Evolutionary conservation across 2,113 vertebrate species (phyloP).

Genomic region (Dromas ardeola): DNA sequence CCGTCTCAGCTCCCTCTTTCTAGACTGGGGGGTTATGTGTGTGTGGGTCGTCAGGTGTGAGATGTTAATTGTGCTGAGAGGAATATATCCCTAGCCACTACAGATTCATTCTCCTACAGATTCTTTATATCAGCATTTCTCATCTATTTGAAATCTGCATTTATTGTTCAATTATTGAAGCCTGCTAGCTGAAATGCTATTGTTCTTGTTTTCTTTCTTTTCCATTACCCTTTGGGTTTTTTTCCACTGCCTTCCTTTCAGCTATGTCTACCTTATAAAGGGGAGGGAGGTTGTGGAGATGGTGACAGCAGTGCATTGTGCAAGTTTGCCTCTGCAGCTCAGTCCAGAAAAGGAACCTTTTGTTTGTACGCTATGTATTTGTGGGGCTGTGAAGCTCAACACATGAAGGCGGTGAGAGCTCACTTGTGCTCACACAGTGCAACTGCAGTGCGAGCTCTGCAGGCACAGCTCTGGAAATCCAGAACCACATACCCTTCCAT

Average conservation of each 20-base stretch:
- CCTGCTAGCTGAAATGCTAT: neutral
- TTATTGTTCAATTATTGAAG: neutral
- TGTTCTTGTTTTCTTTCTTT: neutral
- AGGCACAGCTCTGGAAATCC: neutral
- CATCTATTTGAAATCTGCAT: neutral
- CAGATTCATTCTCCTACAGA: neutral
- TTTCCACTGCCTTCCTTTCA: neutral
- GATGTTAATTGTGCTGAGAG: neutral
- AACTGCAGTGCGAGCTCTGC: rapidly evolving
- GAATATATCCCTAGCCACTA: neutral
- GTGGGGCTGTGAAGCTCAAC: no score
- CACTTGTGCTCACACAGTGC: rapidly evolving
- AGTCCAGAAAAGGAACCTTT: no score
- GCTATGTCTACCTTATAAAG: neutral
- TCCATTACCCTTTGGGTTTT: neutral
- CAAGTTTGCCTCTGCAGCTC: no score
- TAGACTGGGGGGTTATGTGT: neutral
- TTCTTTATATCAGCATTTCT: neutral
- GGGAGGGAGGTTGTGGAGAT: no score
- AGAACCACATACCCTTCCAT: rapidly evolving
- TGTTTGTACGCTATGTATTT: no score
- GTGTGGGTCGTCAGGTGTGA: neutral
- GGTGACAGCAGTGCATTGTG: no score
- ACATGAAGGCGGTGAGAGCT: rapidly evolving
- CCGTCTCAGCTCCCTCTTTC: neutral